Conservation (phyloP, 2,888 invertebrate genomes). For the Lathronympha strigana region DNA sequence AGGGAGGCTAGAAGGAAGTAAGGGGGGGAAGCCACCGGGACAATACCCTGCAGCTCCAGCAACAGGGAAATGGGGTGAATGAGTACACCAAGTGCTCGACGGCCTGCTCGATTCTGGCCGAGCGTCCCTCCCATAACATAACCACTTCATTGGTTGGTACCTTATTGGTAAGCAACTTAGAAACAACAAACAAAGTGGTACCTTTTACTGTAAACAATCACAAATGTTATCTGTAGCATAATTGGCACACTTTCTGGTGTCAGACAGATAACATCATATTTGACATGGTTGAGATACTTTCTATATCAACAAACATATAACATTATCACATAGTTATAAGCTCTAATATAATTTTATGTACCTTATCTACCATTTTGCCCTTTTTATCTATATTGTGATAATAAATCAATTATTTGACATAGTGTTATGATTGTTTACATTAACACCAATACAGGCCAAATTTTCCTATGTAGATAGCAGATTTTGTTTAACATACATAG, state of each 20-base stretch:
- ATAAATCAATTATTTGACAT: conserved; percentile 28
- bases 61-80: too few species aligned
- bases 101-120: too few species aligned
- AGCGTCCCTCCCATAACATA: too few species aligned
- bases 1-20: too few species aligned
- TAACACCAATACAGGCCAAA: conserved; percentile 7
- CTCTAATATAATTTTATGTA: not conserved
- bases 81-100: too few species aligned
- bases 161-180: too few species aligned
- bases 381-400: conserved; percentile 23
- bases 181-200: too few species aligned
- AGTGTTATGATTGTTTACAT: conserved; percentile 16
- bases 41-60: too few species aligned
- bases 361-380: conserved; percentile 24
- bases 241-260: conserved; percentile 20
- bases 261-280: not conserved
- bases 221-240: not conserved
- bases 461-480: conserved; percentile 7
- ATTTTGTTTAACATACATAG: too few species aligned
- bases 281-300: conserved; percentile 7
- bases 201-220: too few species aligned
- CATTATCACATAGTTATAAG: not conserved
- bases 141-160: too few species aligned
- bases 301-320: not conserved
- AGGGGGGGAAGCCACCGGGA: too few species aligned